Evolutionary conservation across 2,113 vertebrate species (phyloP).

Genomic region (Hemiscyllium ocellatum): DNA sequence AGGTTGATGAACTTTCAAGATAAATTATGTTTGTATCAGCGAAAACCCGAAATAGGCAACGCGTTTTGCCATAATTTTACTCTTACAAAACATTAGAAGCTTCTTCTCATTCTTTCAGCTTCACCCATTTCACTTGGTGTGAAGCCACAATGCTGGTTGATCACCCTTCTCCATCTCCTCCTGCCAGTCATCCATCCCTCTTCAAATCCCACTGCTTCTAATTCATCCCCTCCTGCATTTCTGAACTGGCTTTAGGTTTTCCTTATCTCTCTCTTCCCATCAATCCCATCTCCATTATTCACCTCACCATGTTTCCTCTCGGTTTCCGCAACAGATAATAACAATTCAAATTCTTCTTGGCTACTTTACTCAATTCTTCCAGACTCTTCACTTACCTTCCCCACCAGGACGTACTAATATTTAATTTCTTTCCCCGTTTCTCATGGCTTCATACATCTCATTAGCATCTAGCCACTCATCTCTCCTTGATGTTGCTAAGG

Average conservation of each 20-base stretch:
- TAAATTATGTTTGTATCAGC: not conserved
- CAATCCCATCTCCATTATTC: not conserved
- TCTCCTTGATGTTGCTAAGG: not conserved
- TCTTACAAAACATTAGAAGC: not conserved
- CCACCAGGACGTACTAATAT: not conserved
- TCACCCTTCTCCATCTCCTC: not conserved
- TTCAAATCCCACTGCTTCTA: not conserved
- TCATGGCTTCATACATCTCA: not conserved
- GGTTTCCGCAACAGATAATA: not conserved
- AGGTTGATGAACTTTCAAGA: not conserved
- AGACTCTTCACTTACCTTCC: not conserved
- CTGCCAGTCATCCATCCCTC: not conserved
- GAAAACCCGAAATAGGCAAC: not conserved
- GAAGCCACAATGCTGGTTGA: not conserved
- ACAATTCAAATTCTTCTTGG: not conserved
- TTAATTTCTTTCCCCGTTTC: not conserved
- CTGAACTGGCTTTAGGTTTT: not conserved
- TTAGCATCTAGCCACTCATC: not conserved
- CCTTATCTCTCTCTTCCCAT: not conserved
- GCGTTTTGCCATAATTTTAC: not conserved
- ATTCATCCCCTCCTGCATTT: not conserved
- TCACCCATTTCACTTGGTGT: not conserved
- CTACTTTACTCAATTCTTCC: not conserved
- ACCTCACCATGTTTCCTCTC: not conserved
- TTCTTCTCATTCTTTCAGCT: not conserved